phyloP scores from a whole-genome alignment of 2,113 vertebrate genomes.

The Phasianus colchicus region DNA sequence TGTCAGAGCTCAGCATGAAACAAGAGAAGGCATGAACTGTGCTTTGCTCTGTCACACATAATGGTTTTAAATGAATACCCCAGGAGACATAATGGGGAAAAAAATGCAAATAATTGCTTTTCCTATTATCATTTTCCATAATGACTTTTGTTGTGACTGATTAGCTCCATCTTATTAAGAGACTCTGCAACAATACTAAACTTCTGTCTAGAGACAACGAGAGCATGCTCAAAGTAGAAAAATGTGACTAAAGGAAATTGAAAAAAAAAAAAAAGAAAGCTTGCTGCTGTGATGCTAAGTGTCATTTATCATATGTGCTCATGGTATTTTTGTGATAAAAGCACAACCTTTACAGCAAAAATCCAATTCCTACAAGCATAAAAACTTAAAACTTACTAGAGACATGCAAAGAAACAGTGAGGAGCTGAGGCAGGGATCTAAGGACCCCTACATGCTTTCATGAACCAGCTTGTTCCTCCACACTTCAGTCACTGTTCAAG shows the following conservation, averaged over 20 bases:
- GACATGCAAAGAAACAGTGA: neutral
- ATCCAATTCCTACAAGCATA: neutral
- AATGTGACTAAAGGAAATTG: neutral
- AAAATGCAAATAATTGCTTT: slow-evolving; percentile 8
- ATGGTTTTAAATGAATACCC: slow-evolving; percentile 33
- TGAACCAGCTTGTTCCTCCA: neutral
- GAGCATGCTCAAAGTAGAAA: neutral
- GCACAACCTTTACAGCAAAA: neutral
- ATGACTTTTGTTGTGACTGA: slow-evolving; percentile 6
- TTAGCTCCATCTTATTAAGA: slow-evolving; percentile 12
- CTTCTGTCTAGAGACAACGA: neutral
- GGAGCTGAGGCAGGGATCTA: neutral
- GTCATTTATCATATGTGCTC: neutral
- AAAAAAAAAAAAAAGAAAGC: neutral
- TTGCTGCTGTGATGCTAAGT: neutral
- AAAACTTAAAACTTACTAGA: neutral
- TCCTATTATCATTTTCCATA: slow-evolving; percentile 18
- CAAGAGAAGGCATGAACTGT: neutral
- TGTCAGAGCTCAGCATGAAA: neutral
- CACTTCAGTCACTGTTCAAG: neutral
- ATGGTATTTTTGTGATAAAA: neutral
- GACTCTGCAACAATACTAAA: neutral
- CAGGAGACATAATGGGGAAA: slow-evolving; percentile 4
- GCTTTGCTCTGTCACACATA: neutral
- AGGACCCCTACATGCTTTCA: neutral